Conservation (phyloP, 2,797 vertebrate genomes). For the Phrynocephalus forsythii region DNA sequence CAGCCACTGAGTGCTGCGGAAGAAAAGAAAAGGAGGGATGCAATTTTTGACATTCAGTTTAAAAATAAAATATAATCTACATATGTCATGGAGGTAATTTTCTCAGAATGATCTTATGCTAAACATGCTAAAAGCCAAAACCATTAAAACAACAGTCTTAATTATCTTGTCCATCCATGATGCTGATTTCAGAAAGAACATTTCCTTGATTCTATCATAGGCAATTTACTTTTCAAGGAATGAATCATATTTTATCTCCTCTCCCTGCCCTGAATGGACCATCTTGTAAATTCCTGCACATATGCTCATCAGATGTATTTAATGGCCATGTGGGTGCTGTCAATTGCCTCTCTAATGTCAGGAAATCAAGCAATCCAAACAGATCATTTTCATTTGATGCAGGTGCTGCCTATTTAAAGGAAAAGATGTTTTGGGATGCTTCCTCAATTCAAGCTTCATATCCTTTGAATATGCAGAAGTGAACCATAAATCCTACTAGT, state of each 20-base stretch:
- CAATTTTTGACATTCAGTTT: conserved; percentile 60
- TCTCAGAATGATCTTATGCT: conserved; percentile 53
- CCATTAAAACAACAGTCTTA: conserved; percentile 49
- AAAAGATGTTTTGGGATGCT: conserved; percentile 56
- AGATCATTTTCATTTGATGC: conserved; percentile 64
- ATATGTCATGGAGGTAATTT: conserved; percentile 59
- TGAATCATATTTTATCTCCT: conserved; percentile 64
- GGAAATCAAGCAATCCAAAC: conserved; percentile 59
- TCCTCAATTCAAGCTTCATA: conserved; percentile 72
- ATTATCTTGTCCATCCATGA: conserved; percentile 48
- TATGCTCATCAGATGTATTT: conserved; percentile 62
- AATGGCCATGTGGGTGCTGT: conserved; percentile 53
- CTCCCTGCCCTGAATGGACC: conserved; percentile 44
- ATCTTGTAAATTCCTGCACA: conserved; percentile 47
- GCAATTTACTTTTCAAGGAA: conserved; percentile 55
- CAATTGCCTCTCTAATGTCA: conserved; percentile 53
- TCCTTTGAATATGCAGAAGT: conserved; percentile 55
- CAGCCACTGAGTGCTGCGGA: conserved; percentile 47
- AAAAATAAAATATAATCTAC: conserved; percentile 64
- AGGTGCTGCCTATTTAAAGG: conserved; percentile 65
- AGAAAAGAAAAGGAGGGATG: conserved; percentile 47
- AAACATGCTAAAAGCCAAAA: conserved; percentile 57
- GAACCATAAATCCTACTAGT: conserved; percentile 40
- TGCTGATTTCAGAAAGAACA: conserved; percentile 49
- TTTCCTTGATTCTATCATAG: conserved; percentile 58